These are phyloP conservation scores for Tachuris rubrigastra DNA, from an alignment of 2,113 vertebrate genomes.

Conservation along the genomic window DNA sequence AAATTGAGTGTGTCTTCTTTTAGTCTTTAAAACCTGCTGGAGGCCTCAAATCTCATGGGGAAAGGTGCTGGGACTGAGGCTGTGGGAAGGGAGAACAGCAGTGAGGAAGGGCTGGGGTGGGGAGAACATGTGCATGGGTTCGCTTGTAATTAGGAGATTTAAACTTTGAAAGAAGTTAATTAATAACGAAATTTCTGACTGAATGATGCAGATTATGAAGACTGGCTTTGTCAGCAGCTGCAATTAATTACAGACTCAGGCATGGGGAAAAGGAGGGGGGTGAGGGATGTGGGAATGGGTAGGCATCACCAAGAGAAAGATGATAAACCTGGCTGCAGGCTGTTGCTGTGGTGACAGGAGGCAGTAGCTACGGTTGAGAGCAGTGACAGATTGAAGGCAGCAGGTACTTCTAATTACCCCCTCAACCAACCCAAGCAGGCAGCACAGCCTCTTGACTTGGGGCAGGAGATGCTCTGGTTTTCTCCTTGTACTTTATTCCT, in stretches of 20 bases:
- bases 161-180: constrained; percentile 77
- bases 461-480: not conserved
- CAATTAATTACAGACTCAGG: constrained; percentile 76
- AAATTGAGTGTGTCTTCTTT: not conserved
- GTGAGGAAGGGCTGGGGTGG: not conserved
- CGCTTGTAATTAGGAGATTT: constrained; percentile 69
- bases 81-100: not conserved
- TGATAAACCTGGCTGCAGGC: constrained; percentile 58
- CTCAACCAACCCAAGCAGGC: not conserved
- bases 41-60: not conserved
- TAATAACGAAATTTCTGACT: constrained; percentile 69
- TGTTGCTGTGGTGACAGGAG: constrained; percentile 64
- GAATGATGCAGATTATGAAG: constrained; percentile 62
- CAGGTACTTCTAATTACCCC: constrained; percentile 50
- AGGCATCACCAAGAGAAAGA: constrained; percentile 13
- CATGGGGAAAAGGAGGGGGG: constrained; percentile 19
- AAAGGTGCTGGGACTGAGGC: not conserved
- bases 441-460: not conserved
- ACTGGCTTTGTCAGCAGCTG: constrained; percentile 66
- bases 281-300: not conserved
- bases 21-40: not conserved
- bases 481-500: not conserved
- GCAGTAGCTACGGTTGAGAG: not conserved
- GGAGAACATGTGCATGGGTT: not conserved
- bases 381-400: not conserved